Conservation (phyloP, 1,140 invertebrate species). For the Saccostrea glomerata region DNA sequence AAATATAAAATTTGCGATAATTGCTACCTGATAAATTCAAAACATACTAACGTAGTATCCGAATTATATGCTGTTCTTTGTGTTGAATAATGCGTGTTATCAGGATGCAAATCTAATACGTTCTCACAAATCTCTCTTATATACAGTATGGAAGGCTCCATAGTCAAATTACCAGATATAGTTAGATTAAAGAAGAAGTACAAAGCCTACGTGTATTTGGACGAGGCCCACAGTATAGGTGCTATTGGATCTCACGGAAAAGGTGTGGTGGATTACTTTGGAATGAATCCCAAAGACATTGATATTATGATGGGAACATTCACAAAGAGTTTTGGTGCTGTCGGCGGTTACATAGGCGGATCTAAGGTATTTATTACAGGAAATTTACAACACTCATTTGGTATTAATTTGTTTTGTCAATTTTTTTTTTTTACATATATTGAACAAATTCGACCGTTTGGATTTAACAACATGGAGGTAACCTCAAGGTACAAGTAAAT, state of each 20-base stretch:
- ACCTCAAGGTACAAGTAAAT: too few species aligned
- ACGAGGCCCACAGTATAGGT: constrained; percentile 97
- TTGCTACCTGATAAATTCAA: too few species aligned
- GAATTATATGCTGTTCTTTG: too few species aligned
- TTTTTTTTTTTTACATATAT: too few species aligned
- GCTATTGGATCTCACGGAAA: constrained; percentile 92
- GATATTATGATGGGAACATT: constrained; percentile 99
- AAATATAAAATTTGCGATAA: too few species aligned
- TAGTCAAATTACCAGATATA: constrained; percentile 92
- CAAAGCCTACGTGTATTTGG: constrained; percentile 92
- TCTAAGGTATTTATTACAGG: constrained; percentile 82
- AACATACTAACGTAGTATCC: too few species aligned
- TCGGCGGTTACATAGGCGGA: constrained; percentile 97
- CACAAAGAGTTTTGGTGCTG: constrained; percentile 95
- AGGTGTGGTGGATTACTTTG: constrained; percentile 93
- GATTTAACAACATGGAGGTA: too few species aligned
- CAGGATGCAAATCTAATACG: background rate
- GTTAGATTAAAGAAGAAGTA: constrained; percentile 96
- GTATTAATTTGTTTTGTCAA: too few species aligned
- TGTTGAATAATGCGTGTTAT: too few species aligned
- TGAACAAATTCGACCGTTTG: too few species aligned
- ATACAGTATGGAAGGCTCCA: constrained; percentile 97
- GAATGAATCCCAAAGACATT: constrained; percentile 90
- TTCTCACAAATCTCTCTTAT: constrained; percentile 32
- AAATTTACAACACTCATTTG: too few species aligned